Evolutionary conservation across 2,113 vertebrate species (phyloP).

Genomic region (Labrus mixtus): DNA sequence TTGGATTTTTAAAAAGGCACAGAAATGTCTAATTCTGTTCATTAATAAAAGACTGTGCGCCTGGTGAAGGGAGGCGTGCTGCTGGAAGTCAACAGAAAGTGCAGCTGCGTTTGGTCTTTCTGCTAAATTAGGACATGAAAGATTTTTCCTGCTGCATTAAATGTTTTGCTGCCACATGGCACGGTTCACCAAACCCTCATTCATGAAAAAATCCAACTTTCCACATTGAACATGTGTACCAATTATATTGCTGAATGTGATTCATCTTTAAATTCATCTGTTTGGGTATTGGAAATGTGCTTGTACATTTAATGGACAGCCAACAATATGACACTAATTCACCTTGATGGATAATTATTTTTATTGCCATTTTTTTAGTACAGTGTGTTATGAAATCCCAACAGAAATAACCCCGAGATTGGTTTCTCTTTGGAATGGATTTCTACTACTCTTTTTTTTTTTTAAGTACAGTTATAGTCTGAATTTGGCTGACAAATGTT

Average conservation of each 20-base stretch:
- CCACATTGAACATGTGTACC: conserved; percentile 18
- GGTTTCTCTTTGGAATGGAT: neutral
- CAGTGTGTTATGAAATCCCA: neutral
- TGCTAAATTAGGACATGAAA: conserved; percentile 27
- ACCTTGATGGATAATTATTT: neutral
- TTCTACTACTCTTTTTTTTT: neutral
- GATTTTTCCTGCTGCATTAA: conserved; percentile 45
- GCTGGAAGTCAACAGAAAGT: conserved; percentile 6
- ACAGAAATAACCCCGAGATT: neutral
- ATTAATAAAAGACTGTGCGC: conserved; percentile 7
- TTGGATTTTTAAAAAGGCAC: conserved; percentile 18
- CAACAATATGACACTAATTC: conserved; percentile 1
- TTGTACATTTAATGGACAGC: neutral
- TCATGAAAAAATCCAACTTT: conserved; percentile 42
- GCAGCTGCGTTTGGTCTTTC: conserved; percentile 3
- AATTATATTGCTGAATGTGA: neutral
- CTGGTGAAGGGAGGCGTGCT: neutral
- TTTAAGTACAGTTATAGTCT: neutral
- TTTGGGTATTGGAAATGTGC: neutral
- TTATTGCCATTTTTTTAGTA: neutral
- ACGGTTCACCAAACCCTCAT: conserved; percentile 4
- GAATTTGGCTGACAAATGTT: neutral
- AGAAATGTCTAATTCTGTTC: conserved; percentile 46
- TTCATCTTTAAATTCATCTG: neutral
- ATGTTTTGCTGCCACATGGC: conserved; percentile 37